A percentile compares a stretch with the other conserved stretches of the same genome.
Conservation (phyloP, 1,140 invertebrate genomes). For the Cotesia chilonis region DNA sequence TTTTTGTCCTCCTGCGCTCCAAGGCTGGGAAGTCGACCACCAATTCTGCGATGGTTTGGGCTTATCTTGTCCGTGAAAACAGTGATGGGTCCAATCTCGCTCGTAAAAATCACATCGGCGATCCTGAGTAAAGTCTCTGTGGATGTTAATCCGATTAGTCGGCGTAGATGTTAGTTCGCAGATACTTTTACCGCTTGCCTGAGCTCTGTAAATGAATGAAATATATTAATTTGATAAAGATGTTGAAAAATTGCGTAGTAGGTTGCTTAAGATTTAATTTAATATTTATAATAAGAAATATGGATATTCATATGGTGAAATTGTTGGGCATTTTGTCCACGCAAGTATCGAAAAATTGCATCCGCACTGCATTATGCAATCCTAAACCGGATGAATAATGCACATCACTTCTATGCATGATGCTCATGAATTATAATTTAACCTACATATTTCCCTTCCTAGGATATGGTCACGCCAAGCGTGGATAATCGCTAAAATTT, state of each 20-base stretch:
- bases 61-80: conserved; percentile 12
- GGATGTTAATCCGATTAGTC: conserved; percentile 70
- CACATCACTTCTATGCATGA: conserved; percentile 35
- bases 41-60: conserved; percentile 11
- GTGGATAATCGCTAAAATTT: conserved; percentile 31
- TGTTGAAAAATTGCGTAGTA: not conserved
- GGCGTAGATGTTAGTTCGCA: conserved; percentile 79
- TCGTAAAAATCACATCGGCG: conserved; percentile 81
- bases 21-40: not conserved
- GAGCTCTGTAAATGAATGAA: conserved; percentile 45
- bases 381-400: conserved; percentile 37
- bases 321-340: conserved; percentile 17
- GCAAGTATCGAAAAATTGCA: conserved; percentile 30
- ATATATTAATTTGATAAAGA: not conserved
- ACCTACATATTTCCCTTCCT: conserved; percentile 38
- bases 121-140: conserved; percentile 72
- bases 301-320: conserved; percentile 17
- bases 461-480: conserved; percentile 35
- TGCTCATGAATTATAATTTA: conserved; percentile 37
- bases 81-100: conserved; percentile 68
- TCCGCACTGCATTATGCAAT: conserved; percentile 43
- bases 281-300: not conserved
- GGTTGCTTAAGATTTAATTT: conserved; percentile 1
- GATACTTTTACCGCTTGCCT: conserved; percentile 68
- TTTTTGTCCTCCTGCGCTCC: conserved; percentile 9